Evolutionary conservation across 2,888 invertebrate genomes (phyloP), one percentile per base, ranked within the genome.

Genomic region (Tipula lateralis): DNA sequence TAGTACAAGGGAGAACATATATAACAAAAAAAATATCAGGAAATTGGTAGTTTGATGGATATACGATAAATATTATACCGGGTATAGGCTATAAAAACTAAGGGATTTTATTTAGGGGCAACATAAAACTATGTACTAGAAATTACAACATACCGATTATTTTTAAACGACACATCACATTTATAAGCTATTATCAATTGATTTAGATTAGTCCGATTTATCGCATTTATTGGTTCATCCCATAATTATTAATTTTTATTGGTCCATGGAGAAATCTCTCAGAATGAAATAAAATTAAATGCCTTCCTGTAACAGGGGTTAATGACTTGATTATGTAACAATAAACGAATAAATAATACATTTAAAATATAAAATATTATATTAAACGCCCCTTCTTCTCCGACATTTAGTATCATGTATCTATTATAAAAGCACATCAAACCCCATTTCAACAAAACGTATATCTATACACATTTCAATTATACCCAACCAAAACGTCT

Each of bases 31-130:
- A 24, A 66, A 66, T 24, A 24, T 66, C 66, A 24, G 66, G 66
- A 66, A 66, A 66, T 66, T 24, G 66, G 66, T 66, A 66, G 19
- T 66, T 66, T 66, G 66, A 66, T 66, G 66, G 66, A 66, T 66
- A 66, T 24, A 9, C 66, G 19, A 66, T 66, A 66, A 9, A 66
- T 66, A 24, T 66, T 66, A 66, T 66, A 24, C 66, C n/a, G 24
- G 7, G 44, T 7, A 1, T 66, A 6, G 19, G 24, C 24, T 66
- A 66, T 66, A 66, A 66, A 16, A 66, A 24, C 1, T 66, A 24
- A 24, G 19, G 24, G 24, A 66, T 66, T 66, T 66, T 24, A 66
- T 66, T 66, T 24, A 12, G 24, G 66, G 66, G 24, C 24, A 24
- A 66, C 44, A 24, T 50, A 66, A 66, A 66, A 66, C 24, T 66